These are phyloP conservation scores for Sarcoramphus papa DNA, from an alignment of 2,797 vertebrate species.

Conservation along the genomic window DNA sequence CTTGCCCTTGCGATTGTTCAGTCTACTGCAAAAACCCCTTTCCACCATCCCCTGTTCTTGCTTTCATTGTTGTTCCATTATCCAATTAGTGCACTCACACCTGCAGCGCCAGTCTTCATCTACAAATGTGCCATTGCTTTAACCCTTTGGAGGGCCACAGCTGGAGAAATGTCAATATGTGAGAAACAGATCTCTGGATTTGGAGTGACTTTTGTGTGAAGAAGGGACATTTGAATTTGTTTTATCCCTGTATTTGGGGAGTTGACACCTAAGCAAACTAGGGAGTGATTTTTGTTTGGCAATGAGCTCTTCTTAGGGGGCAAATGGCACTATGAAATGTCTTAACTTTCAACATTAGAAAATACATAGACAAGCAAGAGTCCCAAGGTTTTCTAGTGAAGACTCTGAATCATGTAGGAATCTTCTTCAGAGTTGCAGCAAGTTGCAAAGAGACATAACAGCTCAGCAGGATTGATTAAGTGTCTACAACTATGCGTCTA, in stretches of 20 bases:
- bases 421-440: neutral
- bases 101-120: neutral
- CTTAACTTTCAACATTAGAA: neutral
- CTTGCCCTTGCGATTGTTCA: neutral
- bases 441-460: neutral
- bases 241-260: neutral
- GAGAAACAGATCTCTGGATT: neutral
- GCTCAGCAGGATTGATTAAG: constrained; percentile 8
- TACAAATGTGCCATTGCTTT: neutral
- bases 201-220: neutral
- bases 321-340: neutral
- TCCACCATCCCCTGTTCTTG: neutral
- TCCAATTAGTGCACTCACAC: neutral
- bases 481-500: neutral
- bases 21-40: neutral
- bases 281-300: neutral
- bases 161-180: neutral
- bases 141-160: neutral
- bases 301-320: neutral
- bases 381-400: neutral
- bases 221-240: neutral
- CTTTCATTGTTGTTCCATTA: neutral
- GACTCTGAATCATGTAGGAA: neutral
- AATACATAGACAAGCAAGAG: neutral
- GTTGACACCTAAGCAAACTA: neutral